Evolutionary conservation across 2,797 vertebrate genomes (phyloP).

Genomic region (Ctenochaetus hawaiiensis): DNA sequence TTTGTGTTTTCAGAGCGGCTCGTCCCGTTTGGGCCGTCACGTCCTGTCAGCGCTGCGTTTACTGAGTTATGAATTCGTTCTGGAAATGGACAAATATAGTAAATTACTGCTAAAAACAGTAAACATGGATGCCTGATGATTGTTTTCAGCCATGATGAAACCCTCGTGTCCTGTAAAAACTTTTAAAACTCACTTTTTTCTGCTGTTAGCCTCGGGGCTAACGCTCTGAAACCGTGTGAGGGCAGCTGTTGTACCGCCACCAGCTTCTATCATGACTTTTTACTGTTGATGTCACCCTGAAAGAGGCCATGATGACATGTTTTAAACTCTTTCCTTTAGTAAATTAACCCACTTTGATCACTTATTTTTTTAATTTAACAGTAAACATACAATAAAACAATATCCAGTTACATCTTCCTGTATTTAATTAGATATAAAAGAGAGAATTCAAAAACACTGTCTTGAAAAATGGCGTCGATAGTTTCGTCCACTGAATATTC

Average conservation of each 20-base stretch:
- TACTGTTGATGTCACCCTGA: constrained; percentile 48
- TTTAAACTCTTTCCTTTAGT: constrained; percentile 27
- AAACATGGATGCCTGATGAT: constrained; percentile 57
- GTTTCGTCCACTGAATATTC: constrained; percentile 32
- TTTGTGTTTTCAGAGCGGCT: not conserved
- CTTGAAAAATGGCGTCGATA: not conserved
- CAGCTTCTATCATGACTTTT: constrained; percentile 50
- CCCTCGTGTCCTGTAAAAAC: constrained; percentile 65
- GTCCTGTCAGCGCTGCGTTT: constrained; percentile 34
- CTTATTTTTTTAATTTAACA: constrained; percentile 24
- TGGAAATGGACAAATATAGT: constrained; percentile 18
- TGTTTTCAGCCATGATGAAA: constrained; percentile 50
- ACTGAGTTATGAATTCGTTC: constrained; percentile 38
- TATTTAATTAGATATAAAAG: no score
- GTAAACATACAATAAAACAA: not conserved
- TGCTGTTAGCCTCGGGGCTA: constrained; percentile 68
- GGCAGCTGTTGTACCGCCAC: constrained; percentile 65
- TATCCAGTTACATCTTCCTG: not conserved
- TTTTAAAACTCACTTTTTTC: constrained; percentile 70
- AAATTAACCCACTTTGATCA: constrained; percentile 18
- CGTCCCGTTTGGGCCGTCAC: constrained; percentile 11
- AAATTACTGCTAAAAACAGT: constrained; percentile 30
- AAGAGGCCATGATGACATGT: constrained; percentile 42
- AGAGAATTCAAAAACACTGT: not conserved
- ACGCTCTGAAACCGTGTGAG: constrained; percentile 73